These are phyloP conservation scores for Dorcus parallelipipedus DNA, from an alignment of 2,888 invertebrate genomes.

Conservation along the genomic window DNA sequence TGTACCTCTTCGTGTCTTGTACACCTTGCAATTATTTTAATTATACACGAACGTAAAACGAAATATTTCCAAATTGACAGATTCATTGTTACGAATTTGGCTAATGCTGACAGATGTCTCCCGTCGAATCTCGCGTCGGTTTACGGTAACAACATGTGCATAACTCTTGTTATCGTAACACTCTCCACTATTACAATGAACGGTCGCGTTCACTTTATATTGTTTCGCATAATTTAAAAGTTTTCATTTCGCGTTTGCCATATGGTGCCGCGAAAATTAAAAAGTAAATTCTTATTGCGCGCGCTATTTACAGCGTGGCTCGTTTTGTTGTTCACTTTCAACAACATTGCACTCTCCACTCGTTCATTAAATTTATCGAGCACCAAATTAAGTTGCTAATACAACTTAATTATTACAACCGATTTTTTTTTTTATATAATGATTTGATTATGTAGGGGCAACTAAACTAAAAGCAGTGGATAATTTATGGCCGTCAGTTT, in stretches of 20 bases:
- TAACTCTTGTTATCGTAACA: constrained; percentile 24
- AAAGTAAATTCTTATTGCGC: constrained; percentile 18
- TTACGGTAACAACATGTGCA: constrained; percentile 20
- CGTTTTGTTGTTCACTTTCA: background rate
- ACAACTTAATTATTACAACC: background rate
- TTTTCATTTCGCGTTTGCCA: constrained; percentile 28
- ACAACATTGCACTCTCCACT: background rate
- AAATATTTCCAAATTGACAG: too few relatives aligned
- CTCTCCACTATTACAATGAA: constrained; percentile 22
- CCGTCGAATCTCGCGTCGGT: constrained; percentile 11
- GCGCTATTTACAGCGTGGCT: background rate
- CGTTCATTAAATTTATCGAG: too few relatives aligned
- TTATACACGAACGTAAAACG: too few relatives aligned
- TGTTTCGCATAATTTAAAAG: constrained; percentile 29
- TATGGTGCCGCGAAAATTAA: constrained; percentile 25
- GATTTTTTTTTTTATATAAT: background rate
- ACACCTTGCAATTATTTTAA: too few relatives aligned
- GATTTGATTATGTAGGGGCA: too few relatives aligned
- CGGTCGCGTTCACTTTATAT: constrained; percentile 10
- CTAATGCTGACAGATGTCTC: constrained; percentile 30
- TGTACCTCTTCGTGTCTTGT: too few relatives aligned
- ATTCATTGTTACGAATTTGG: background rate
- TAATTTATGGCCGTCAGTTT: background rate
- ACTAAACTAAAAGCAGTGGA: too few relatives aligned
- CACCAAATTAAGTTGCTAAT: background rate